Percentiles rank a stretch among this genome's conserved stretches.
These are phyloP conservation scores for Nycteola revayana DNA, from an alignment of 2,888 invertebrate species.

Conservation along the genomic window DNA sequence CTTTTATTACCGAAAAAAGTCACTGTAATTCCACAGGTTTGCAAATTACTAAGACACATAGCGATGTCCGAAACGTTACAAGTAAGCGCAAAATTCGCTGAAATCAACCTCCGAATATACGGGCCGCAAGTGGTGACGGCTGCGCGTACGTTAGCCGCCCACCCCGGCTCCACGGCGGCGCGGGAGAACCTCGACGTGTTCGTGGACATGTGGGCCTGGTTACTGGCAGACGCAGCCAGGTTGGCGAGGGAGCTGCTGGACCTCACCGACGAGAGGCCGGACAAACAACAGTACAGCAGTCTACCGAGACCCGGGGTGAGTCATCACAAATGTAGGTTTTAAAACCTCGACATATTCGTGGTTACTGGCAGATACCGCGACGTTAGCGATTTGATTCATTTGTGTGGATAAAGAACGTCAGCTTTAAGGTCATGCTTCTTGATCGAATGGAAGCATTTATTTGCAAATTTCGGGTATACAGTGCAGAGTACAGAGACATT, in stretches of 20 bases:
- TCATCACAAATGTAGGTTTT: too few species aligned
- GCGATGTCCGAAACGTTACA: constrained; percentile 96
- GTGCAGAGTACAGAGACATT: too few species aligned
- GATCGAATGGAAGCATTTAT: too few species aligned
- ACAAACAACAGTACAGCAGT: constrained; percentile 89
- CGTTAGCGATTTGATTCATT: too few species aligned
- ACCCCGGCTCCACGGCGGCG: constrained; percentile 96
- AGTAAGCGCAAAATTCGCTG: constrained; percentile 97
- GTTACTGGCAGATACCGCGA: too few species aligned
- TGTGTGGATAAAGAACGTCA: too few species aligned
- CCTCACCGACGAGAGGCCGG: constrained; percentile 83
- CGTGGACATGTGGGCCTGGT: constrained; percentile 96
- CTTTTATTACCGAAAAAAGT: too few species aligned
- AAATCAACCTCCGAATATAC: constrained; percentile 96
- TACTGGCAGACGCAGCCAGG: constrained; percentile 94
- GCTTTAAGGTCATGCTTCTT: too few species aligned
- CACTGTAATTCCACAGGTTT: constrained; percentile 83
- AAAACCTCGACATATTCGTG: too few species aligned
- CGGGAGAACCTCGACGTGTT: constrained; percentile 98
- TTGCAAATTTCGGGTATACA: too few species aligned
- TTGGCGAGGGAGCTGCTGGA: constrained; percentile 95
- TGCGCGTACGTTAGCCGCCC: constrained; percentile 94
- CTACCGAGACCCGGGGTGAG: constrained; percentile 96
- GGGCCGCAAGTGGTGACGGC: constrained; percentile 97
- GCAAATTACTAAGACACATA: constrained; percentile 97